Percentiles rank a stretch among this genome's conserved stretches.
These are phyloP conservation scores for Poecilus cupreus DNA, from an alignment of 2,888 invertebrate genomes.

Conservation along the genomic window DNA sequence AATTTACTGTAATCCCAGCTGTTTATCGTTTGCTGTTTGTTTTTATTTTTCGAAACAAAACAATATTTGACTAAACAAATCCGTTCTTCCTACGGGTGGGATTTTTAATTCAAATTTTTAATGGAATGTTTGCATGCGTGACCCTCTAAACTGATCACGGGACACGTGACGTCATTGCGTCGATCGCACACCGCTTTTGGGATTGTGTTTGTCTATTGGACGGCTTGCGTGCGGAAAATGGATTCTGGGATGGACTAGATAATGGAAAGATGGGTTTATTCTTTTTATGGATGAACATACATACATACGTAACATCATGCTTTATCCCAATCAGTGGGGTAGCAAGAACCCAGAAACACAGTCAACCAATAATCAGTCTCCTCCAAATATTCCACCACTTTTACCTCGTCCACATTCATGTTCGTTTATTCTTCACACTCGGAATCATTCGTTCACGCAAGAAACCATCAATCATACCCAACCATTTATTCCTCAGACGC, in stretches of 20 bases:
- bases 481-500: too few species aligned
- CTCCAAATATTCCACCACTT: too few species aligned
- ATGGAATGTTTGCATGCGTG: slow-evolving; percentile 35
- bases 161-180: slow-evolving; percentile 1
- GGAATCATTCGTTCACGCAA: too few species aligned
- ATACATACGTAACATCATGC: too few species aligned
- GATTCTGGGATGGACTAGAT: too few species aligned
- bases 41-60: slow-evolving; percentile 42
- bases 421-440: too few species aligned
- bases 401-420: too few species aligned
- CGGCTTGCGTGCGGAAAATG: neutral
- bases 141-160: neutral
- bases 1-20: slow-evolving; percentile 42
- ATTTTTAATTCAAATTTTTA: slow-evolving; percentile 45
- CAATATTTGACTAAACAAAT: slow-evolving; percentile 41
- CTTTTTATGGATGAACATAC: too few species aligned
- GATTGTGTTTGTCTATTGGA: slow-evolving; percentile 1
- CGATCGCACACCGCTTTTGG: neutral
- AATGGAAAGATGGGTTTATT: neutral
- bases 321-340: too few species aligned
- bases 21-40: slow-evolving; percentile 41
- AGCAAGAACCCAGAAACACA: too few species aligned
- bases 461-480: too few species aligned
- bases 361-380: too few species aligned
- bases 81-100: neutral